Evolutionary conservation across 2,797 vertebrate genomes (phyloP).

Genomic region (Chelidonichthys spinosus): DNA sequence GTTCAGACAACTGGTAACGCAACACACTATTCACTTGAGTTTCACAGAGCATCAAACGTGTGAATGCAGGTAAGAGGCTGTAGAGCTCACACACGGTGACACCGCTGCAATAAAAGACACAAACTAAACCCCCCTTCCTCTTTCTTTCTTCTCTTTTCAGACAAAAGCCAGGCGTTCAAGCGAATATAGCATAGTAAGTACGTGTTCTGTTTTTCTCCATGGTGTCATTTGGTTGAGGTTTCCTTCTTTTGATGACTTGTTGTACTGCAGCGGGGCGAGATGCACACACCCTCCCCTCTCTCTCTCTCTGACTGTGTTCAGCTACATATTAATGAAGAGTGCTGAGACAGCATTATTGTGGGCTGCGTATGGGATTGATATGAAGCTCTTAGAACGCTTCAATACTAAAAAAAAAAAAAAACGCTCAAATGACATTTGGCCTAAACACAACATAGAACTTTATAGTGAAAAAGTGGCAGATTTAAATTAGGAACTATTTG

Average conservation of each 20-base stretch:
- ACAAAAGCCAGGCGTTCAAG: conserved; percentile 90
- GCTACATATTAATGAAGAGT: not conserved
- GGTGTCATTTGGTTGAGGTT: conserved; percentile 12
- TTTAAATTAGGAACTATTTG: too few species aligned
- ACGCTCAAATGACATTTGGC: not conserved
- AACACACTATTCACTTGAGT: conserved; percentile 87
- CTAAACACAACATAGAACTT: not conserved
- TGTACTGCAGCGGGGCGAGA: not conserved
- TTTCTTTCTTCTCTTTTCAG: conserved; percentile 75
- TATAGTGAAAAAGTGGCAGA: too few species aligned
- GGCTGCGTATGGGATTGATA: not conserved
- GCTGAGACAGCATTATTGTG: not conserved
- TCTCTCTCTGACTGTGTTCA: not conserved
- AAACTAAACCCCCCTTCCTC: conserved; percentile 3
- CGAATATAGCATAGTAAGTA: conserved; percentile 95
- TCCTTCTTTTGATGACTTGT: not conserved
- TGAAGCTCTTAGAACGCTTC: not conserved
- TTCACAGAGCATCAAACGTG: conserved; percentile 93
- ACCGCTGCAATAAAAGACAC: not conserved
- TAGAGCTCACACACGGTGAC: not conserved
- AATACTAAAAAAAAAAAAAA: not conserved
- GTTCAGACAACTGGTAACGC: conserved; percentile 83
- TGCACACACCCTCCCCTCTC: not conserved
- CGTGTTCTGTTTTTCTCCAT: conserved; percentile 16
- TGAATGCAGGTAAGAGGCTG: conserved; percentile 91